These are phyloP conservation scores for Alloscopus bannaensis DNA, from an alignment of 2,888 invertebrate genomes.

Conservation along the genomic window DNA sequence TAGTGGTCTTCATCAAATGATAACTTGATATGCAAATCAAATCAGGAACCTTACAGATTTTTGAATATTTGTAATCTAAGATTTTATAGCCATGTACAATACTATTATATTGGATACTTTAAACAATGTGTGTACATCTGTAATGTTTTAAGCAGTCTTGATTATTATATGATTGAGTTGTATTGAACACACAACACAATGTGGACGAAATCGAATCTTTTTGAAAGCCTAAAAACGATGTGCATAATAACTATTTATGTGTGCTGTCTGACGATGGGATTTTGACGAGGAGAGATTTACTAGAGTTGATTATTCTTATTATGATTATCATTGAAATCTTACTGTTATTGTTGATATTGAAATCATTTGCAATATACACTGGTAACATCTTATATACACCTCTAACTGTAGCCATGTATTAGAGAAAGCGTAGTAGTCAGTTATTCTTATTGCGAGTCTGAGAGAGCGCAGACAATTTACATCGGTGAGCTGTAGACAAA, in stretches of 20 bases:
- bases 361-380: constrained; percentile 57
- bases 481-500: constrained; percentile 43
- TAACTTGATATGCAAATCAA: constrained; percentile 63
- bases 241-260: constrained; percentile 56
- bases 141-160: neutral
- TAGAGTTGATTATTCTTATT: constrained; percentile 25
- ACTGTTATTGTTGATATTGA: constrained; percentile 62
- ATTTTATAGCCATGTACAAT: constrained; percentile 30
- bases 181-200: too few species aligned
- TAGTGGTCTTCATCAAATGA: constrained; percentile 62
- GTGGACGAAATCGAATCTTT: constrained; percentile 34
- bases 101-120: constrained; percentile 3
- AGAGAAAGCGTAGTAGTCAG: constrained; percentile 9
- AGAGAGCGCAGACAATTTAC: constrained; percentile 36
- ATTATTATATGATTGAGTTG: neutral
- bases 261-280: constrained; percentile 30
- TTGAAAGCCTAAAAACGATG: constrained; percentile 39
- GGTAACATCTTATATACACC: constrained; percentile 6
- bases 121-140: neutral
- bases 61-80: constrained; percentile 19
- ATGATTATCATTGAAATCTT: constrained; percentile 37
- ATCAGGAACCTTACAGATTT: constrained; percentile 60
- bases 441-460: constrained; percentile 35
- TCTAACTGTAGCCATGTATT: constrained; percentile 36
- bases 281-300: constrained; percentile 51